phyloP scores from a whole-genome alignment of 2,888 invertebrate genomes.

The Bellardia bayeri region DNA sequence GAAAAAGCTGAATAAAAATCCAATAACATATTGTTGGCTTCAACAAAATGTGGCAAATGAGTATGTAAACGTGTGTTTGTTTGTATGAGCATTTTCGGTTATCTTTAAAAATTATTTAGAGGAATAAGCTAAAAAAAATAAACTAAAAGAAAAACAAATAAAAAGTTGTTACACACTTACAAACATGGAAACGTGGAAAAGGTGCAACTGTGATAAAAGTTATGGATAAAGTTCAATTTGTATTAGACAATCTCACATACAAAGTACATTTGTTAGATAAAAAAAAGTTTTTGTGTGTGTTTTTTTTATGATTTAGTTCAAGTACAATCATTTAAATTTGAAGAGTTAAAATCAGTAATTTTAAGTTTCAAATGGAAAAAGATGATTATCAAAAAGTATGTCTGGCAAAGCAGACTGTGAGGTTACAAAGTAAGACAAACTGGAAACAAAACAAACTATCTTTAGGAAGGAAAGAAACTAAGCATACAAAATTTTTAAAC shows the following conservation, averaged over 20 bases:
- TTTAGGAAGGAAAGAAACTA: too few relatives aligned
- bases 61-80: not conserved
- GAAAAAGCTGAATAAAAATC: slow-evolving; percentile 35
- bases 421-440: too few relatives aligned
- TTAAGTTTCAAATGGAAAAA: slow-evolving; percentile 22
- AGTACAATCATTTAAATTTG: slow-evolving; percentile 24
- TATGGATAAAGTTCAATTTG: slow-evolving; percentile 72
- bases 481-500: too few relatives aligned
- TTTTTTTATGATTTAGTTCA: slow-evolving; percentile 4
- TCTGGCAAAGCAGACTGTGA: not conserved
- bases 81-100: slow-evolving; percentile 24
- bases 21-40: slow-evolving; percentile 68
- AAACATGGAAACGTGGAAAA: slow-evolving; percentile 30
- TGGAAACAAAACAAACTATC: too few relatives aligned
- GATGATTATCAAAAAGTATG: slow-evolving; percentile 32
- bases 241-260: slow-evolving; percentile 55
- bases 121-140: slow-evolving; percentile 16
- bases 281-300: slow-evolving; percentile 19
- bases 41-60: slow-evolving; percentile 50
- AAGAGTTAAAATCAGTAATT: slow-evolving; percentile 37
- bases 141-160: slow-evolving; percentile 8
- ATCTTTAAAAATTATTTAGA: slow-evolving; percentile 49
- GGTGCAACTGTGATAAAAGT: slow-evolving; percentile 33
- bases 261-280: slow-evolving; percentile 25
- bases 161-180: slow-evolving; percentile 32